Evolutionary conservation across 2,113 vertebrate genomes (phyloP), one percentile per base, ranked within the genome.

Genomic region (Proteles cristata): DNA sequence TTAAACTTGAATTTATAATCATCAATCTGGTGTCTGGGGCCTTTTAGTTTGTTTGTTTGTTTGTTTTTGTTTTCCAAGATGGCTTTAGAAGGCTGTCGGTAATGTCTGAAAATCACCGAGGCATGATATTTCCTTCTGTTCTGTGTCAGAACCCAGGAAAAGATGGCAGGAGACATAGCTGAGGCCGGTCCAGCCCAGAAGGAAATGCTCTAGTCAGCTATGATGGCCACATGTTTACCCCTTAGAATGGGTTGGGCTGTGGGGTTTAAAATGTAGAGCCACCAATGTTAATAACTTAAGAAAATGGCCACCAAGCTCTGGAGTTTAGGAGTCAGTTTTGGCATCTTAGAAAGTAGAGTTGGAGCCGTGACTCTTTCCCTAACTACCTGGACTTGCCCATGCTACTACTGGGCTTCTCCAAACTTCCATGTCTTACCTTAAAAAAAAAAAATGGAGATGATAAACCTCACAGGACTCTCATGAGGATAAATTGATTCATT

Each of bases 1-100:
- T 94, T 77, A 79, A 93, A 90, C 12, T 50, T 90, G 50, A 55
- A 25, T 53, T 88, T 95, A 84, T 76, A 93, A 65, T 81, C 17
- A 65, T 71, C 19, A 26, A 25, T 48, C 15, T 43, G 9, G 5
- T 28, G 80, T 91, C 61, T 85, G 61, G 63, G 28, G 15, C 31
- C 43, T 58, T 25, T 76, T 43, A 39, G 39, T 39, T 39, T 39
- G 39, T 43, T 55, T 77, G 39, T 43, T 55, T 77, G 39, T 35
- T 74, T 31, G 3, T 11, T 25, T 96, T 68, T 76, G 26, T 66
- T 90, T 83, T 26, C 17, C 53, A 80, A 80, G 58, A 50, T 85
- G 43, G 12, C 26, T 15, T 77, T 68, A 53, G n/a, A 83, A 83
- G 50, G 15, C 33, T 94, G n/a, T 17, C 12, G 53, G 1, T 81